A percentile compares a stretch with the other conserved stretches of the same genome.
Conservation (phyloP, 2,113 vertebrate species). For the Carettochelys insculpta region DNA sequence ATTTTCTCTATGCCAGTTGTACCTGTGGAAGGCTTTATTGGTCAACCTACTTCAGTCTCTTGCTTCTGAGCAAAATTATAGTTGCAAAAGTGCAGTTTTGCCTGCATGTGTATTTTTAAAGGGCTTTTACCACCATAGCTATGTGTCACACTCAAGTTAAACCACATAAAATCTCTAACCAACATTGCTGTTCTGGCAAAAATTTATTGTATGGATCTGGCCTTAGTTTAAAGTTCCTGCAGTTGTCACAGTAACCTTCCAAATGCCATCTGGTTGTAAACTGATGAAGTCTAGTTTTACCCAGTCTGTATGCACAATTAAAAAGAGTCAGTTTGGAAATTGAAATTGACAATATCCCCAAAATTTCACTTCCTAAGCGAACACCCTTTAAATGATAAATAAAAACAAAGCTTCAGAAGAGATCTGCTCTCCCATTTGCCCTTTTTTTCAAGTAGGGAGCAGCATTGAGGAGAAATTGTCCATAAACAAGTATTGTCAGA, state of each 20-base stretch:
- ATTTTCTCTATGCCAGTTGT: background rate
- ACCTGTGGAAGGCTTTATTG: background rate
- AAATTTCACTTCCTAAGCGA: background rate
- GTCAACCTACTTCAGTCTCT: background rate
- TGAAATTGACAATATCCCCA: background rate
- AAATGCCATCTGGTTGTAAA: background rate
- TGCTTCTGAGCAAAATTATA: background rate
- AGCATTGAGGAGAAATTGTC: background rate
- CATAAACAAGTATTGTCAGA: background rate
- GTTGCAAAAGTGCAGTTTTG: background rate
- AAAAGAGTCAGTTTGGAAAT: background rate
- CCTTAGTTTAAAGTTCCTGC: background rate
- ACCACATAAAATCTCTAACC: background rate
- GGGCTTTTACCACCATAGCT: background rate
- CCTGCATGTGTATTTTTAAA: background rate
- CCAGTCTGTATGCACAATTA: background rate
- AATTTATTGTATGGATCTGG: background rate
- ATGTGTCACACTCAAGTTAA: background rate
- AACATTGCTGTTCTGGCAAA: background rate
- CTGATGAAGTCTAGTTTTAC: fast-evolving
- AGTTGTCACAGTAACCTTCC: background rate
- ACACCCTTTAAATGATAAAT: background rate
- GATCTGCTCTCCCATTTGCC: background rate
- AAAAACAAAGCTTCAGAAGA: background rate
- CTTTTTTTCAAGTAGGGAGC: background rate